Percentiles rank a stretch among this genome's conserved stretches.
Conservation (phyloP, 2,888 invertebrate species). For the Eulithis prunata region DNA sequence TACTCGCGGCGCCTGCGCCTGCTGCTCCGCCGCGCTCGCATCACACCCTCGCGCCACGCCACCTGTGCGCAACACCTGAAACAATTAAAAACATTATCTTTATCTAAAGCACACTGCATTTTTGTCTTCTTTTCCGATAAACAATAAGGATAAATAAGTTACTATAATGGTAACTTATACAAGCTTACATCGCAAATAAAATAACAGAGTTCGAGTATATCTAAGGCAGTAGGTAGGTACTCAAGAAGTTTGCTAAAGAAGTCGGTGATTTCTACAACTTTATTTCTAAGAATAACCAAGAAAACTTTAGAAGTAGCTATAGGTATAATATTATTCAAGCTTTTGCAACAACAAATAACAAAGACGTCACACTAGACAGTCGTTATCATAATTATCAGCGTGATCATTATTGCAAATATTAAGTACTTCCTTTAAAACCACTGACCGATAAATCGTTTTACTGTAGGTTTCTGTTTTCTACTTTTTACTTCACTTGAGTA, state of each 20-base stretch:
- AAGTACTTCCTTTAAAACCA: constrained; percentile 28
- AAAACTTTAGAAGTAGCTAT: too few species aligned
- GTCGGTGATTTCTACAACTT: too few species aligned
- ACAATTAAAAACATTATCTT: constrained; percentile 32
- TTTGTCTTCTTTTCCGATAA: too few species aligned
- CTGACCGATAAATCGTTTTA: constrained; percentile 29
- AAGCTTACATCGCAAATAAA: too few species aligned
- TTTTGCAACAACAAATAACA: constrained; percentile 14
- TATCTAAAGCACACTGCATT: too few species aligned
- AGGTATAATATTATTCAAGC: background rate
- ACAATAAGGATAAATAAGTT: too few species aligned
- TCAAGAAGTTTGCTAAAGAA: too few species aligned
- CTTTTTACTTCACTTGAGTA: background rate
- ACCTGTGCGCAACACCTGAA: constrained; percentile 71
- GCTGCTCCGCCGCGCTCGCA: constrained; percentile 75
- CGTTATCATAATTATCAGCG: constrained; percentile 13
- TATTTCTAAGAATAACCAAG: too few species aligned
- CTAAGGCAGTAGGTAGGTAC: too few species aligned
- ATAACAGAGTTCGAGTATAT: too few species aligned
- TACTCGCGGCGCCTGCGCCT: constrained; percentile 79
- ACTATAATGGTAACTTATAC: too few species aligned
- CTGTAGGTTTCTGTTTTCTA: background rate
- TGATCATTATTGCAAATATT: constrained; percentile 15
- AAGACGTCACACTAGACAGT: constrained; percentile 17
- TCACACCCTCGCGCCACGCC: constrained; percentile 78